Conservation (phyloP, 2,113 vertebrate genomes). For the Parus major region DNA sequence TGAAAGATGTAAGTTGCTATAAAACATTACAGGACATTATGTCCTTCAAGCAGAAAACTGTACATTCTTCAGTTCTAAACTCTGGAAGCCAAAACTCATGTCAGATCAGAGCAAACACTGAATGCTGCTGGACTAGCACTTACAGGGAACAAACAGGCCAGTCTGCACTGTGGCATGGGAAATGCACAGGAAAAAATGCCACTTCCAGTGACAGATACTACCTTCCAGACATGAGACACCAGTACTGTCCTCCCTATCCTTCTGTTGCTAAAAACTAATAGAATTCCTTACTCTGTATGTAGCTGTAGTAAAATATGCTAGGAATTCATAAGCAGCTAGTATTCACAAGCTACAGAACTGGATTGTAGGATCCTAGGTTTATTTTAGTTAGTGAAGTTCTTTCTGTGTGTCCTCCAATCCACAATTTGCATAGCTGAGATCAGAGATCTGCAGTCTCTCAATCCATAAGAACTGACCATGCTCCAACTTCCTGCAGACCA, state of each 20-base stretch:
- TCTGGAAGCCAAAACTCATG: background rate
- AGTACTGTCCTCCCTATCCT: background rate
- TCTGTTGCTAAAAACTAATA: background rate
- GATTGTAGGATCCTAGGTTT: background rate
- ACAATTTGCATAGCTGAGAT: background rate
- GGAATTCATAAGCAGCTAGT: background rate
- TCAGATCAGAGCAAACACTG: background rate
- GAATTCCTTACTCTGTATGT: background rate
- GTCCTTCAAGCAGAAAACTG: background rate
- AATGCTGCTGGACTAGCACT: background rate
- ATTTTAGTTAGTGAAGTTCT: background rate
- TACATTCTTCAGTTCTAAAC: background rate
- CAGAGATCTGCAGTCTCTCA: background rate
- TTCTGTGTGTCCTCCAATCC: background rate
- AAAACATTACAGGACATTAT: background rate
- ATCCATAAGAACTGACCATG: background rate
- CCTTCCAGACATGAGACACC: background rate
- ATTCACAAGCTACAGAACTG: background rate
- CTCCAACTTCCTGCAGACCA: background rate
- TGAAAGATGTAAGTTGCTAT: background rate
- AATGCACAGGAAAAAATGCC: background rate
- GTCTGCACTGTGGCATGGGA: accelerated
- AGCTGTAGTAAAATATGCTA: background rate
- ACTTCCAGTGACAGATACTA: background rate
- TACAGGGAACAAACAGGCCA: background rate